Percentiles rank a stretch among this genome's conserved stretches.
These are phyloP conservation scores for Cercocebus atys DNA, from an alignment of 2,113 vertebrate genomes.

Conservation along the genomic window DNA sequence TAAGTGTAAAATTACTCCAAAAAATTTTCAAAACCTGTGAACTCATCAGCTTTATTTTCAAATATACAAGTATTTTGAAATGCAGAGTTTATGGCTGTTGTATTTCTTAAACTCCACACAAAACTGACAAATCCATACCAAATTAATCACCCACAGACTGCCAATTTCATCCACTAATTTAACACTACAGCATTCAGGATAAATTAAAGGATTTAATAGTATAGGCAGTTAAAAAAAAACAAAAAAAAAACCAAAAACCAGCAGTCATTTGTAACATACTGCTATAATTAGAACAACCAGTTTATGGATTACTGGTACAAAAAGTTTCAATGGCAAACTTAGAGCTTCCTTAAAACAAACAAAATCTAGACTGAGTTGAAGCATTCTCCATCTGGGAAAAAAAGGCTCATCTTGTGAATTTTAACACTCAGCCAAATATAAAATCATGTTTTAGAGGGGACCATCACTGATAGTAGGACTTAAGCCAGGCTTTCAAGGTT, in stretches of 20 bases:
- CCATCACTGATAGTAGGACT: neutral
- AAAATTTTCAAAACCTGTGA: conserved; percentile 37
- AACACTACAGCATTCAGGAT: neutral
- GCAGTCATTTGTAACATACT: neutral
- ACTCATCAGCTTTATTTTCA: conserved; percentile 56
- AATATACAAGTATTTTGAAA: conserved; percentile 57
- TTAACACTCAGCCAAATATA: neutral
- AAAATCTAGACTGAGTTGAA: neutral
- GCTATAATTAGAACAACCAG: neutral
- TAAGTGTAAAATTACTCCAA: neutral
- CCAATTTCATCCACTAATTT: neutral
- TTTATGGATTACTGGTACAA: neutral
- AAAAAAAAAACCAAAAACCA: neutral
- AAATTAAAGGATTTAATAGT: neutral
- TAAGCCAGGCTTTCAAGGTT: neutral
- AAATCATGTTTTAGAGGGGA: neutral
- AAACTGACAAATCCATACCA: neutral
- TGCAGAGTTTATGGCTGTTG: neutral
- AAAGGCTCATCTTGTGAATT: neutral
- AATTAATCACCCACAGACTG: neutral
- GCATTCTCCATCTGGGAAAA: neutral
- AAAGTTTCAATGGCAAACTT: conserved; percentile 9
- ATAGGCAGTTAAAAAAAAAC: neutral
- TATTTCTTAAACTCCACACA: conserved; percentile 22
- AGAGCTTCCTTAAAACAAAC: neutral